Evolutionary conservation across 2,113 vertebrate species (phyloP).

Genomic region (Parus major): DNA sequence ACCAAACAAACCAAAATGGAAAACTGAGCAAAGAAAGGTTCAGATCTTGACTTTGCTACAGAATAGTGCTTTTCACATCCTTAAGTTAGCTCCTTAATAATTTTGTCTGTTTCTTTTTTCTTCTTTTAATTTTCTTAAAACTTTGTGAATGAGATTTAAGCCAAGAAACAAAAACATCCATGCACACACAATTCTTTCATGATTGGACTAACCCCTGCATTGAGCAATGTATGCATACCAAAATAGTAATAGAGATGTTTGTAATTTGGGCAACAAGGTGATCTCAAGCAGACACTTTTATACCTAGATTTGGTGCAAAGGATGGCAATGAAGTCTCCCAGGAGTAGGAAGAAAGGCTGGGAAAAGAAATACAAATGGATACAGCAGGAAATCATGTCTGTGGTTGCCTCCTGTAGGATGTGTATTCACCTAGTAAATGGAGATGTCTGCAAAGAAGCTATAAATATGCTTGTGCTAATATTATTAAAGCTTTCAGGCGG

Average conservation of each 20-base stretch:
- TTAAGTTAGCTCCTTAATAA: not conserved
- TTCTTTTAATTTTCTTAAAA: not conserved
- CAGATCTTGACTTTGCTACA: not conserved
- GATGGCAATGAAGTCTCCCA: not conserved
- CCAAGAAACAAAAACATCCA: not conserved
- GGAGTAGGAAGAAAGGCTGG: not conserved
- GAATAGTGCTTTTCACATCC: not conserved
- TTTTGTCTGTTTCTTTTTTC: not conserved
- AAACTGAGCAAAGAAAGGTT: not conserved
- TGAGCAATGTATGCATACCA: not conserved
- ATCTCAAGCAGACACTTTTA: not conserved
- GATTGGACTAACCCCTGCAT: not conserved
- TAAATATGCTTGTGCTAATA: slow-evolving; percentile 52
- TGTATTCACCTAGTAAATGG: slow-evolving; percentile 61
- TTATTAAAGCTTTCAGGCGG: slow-evolving; percentile 44
- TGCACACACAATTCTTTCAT: not conserved
- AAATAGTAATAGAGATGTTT: not conserved
- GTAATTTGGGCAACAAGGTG: not conserved
- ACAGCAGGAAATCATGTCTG: not conserved
- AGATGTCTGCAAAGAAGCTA: slow-evolving; percentile 48
- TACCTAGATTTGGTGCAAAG: not conserved
- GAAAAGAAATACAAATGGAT: slow-evolving; percentile 14
- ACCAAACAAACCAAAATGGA: not conserved
- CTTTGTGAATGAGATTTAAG: not conserved
- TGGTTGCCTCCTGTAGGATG: slow-evolving; percentile 16